Evolutionary conservation across 2,888 invertebrate species (phyloP), one percentile per base, ranked within the genome.

Genomic region (Luperina testacea): DNA sequence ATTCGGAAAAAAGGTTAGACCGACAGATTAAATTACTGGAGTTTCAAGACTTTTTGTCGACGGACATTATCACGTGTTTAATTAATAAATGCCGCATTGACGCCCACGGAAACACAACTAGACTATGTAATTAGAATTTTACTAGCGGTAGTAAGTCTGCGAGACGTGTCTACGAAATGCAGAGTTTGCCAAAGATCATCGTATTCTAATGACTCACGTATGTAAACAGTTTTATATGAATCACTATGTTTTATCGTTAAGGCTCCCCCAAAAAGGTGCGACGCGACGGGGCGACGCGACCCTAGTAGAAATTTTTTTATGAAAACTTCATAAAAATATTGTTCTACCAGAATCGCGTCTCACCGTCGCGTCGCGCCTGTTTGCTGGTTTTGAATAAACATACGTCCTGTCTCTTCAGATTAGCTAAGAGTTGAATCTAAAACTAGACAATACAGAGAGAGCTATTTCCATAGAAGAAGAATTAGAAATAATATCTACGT

Each of bases 161-260:
- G 45, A 86, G 78, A 86, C 83, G 53, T 72, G 76, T 84, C 83
- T 86, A 78, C 69, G 45, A 70, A 75, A 15, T 61, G 67, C 64
- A 59, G 57, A 61, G 69, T 64, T 79, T 77, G 80, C 74, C 83
- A 86, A 82, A 82, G 77, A 85, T 76, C 9, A 69, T 59, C 59
- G 76, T 65, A 72, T 69, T 42, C 51, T 59, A 64, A 79, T 82
- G 69, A 84, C 0, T 84, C 80, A 82, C 27, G 15, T 65, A 20
- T 71, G 71, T 83, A 68, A 72, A 57, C 68, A 61, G 27, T 48
- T 65, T 59, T 59, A 68, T 68, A 15, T 84, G 81, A 71, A 67
- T 83, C 77, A 70, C 42, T 67, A 48, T 69, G 32, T 64, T 68
- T 20, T 42, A 42, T 63, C 32, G 24, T 53, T 53, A 53, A 9